Base-by-base conservation (phyloP, 2,113 vertebrate species). In the Onychostoma macrolepis region DNA sequence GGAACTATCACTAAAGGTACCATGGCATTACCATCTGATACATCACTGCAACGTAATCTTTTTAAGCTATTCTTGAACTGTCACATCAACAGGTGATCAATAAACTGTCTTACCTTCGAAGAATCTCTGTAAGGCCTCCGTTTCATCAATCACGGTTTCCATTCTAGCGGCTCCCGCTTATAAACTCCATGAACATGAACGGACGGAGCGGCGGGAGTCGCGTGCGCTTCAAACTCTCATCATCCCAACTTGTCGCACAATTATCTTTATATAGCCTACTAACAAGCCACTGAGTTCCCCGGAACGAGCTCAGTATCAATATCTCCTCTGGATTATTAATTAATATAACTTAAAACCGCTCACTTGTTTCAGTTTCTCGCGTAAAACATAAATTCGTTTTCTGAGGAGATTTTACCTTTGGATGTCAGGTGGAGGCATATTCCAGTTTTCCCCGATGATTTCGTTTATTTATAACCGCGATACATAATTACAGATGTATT, bases 101-200 rank as follows among this genome's bases (percentile, higher is more conserved):
- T 58, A 72, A 36, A 36, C 8, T 6, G 63, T 69, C 94, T 94
- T 96, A 99, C 98, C 98, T 97, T 99, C 98, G 80, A 99, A 99
- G 91, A 99, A 99, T 91, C 97, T 97, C 95, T 98, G 98, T 94
- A 99, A 94, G 92, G 98, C 97, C 93, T 99, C 98, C 65, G 97
- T 98, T 96, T 99, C 98, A 96, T 98, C 97, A 95, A 99, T 98
- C 95, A 99, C 98, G 48, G 28, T 50, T 94, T 99, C 98, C 98
- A 99, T 99, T 92, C 94, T 96, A 95, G 94, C 94, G 93, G 90
- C 92, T 95, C 91, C 94, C 91, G 88, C 93, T 92, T 93, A 92
- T 92, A 94, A 94, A 92, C 93, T 95, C 95, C 96, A 96, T 96
- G 76, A 93, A 96, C 92, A 89, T 84, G 28, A 84, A 56, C 81